Evolutionary conservation across 2,797 vertebrate species (phyloP).

Genomic region (Rhincodon typus): DNA sequence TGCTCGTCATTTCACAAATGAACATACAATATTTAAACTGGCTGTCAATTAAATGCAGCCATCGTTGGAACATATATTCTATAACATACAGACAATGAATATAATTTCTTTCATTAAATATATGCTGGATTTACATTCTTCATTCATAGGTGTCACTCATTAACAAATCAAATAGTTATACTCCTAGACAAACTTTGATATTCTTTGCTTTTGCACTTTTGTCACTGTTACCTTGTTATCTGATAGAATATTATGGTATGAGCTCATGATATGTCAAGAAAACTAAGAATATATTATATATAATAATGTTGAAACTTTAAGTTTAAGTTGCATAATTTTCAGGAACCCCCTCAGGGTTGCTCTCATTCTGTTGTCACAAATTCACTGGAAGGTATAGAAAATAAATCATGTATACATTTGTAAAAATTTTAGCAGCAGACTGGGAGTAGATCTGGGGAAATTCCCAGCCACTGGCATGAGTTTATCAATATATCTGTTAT

Average conservation of each 20-base stretch:
- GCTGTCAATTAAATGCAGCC: neutral
- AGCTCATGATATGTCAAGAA: neutral
- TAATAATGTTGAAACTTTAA: neutral
- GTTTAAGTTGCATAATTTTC: neutral
- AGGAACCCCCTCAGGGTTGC: neutral
- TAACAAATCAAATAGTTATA: conserved; percentile 22
- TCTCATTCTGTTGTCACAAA: neutral
- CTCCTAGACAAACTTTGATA: neutral
- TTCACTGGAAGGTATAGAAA: neutral
- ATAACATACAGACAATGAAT: neutral
- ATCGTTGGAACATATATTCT: neutral
- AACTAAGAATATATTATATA: neutral
- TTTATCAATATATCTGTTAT: neutral
- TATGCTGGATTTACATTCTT: neutral
- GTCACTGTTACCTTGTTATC: neutral
- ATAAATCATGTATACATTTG: neutral
- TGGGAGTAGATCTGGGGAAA: neutral
- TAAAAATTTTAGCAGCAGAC: neutral
- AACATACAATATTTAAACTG: neutral
- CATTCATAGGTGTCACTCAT: neutral
- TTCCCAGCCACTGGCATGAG: neutral
- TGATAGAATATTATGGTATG: neutral
- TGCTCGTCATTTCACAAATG: neutral
- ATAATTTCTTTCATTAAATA: neutral
- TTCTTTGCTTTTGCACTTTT: neutral